Base-by-base conservation (phyloP, 2,797 vertebrate genomes). In the Serranus cabrilla region DNA sequence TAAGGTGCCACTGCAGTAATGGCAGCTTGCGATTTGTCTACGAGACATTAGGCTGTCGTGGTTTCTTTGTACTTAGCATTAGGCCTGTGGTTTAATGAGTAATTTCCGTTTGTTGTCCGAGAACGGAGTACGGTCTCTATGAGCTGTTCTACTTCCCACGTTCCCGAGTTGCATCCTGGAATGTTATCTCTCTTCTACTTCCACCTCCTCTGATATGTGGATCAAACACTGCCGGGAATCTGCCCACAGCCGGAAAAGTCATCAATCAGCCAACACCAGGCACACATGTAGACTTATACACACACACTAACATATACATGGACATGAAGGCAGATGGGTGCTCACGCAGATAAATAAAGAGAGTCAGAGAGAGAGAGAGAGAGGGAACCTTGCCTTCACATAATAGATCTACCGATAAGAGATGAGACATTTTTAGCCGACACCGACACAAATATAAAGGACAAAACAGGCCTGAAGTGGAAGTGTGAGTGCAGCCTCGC, bases 191-290 rank as follows among this genome's bases (percentile, higher is more conserved):
- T 76, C 86, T 81, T 63, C 62, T 82, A 77, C 83, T 85, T 91
- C 89, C 86, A 89, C 86, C 90, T 90, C 89, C 91, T 93, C 86
- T 86, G 89, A 93, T 92, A 92, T 61, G 73, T 42, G 84, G 90
- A 94, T 92, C 93, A 94, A 94, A 92, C 82, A 20, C 75, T 87
- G 82, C 82, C 75, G 83, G 90, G 88, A 93, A 91, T 91, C 73
- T 85, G 89, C 83, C 83, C 89, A 91, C 78, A 83, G 81, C 90
- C 66, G 83, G 89, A 90, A 86, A 91, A 88, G 86, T 88, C 91
- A 89, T 92, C 91, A 91, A 86, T 93, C 92, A 89, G 73, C 81
- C 80, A 78, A 83, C 84, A 86, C 69, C 70, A 75, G 49, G 86
- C 72, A 74, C 78, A 63, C 58, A 60, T 50, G 75, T 58, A 34